phyloP scores from a whole-genome alignment of 1,140 invertebrate species.

The Bombus balteatus region DNA sequence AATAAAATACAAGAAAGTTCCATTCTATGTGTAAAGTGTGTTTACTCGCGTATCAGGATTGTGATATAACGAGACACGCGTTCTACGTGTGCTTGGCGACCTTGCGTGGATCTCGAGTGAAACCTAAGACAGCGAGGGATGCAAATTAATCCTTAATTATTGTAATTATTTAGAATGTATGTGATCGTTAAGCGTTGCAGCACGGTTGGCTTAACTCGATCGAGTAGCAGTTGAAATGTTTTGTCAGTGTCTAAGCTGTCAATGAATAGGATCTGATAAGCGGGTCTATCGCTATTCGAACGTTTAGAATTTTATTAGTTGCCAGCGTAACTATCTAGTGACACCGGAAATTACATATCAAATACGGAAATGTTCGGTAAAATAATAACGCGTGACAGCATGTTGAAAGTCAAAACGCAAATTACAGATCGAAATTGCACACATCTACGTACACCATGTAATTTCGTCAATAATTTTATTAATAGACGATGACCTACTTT shows the following conservation, averaged over 20 bases:
- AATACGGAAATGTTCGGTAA: neutral
- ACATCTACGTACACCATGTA: neutral
- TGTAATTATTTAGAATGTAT: slow-evolving; percentile 61
- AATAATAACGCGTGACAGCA: neutral
- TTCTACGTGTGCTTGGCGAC: slow-evolving; percentile 68
- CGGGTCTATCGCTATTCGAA: neutral
- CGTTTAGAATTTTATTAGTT: neutral
- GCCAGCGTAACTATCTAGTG: neutral
- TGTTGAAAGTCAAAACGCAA: neutral
- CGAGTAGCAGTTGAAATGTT: neutral
- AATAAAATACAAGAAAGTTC: neutral
- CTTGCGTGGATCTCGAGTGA: slow-evolving; percentile 68
- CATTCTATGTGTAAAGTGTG: neutral
- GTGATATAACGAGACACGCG: slow-evolving; percentile 76
- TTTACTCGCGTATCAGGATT: slow-evolving; percentile 14
- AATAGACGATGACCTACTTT: neutral
- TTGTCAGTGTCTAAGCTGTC: neutral
- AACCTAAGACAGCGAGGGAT: slow-evolving; percentile 60
- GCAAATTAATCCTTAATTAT: slow-evolving; percentile 69
- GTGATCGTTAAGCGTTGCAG: slow-evolving; percentile 25
- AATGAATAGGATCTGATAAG: neutral
- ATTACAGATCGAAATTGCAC: neutral
- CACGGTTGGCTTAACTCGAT: neutral
- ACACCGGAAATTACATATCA: neutral
- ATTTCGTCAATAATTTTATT: neutral